Conservation (phyloP, 2,888 invertebrate genomes). For the Julus scanicus region DNA sequence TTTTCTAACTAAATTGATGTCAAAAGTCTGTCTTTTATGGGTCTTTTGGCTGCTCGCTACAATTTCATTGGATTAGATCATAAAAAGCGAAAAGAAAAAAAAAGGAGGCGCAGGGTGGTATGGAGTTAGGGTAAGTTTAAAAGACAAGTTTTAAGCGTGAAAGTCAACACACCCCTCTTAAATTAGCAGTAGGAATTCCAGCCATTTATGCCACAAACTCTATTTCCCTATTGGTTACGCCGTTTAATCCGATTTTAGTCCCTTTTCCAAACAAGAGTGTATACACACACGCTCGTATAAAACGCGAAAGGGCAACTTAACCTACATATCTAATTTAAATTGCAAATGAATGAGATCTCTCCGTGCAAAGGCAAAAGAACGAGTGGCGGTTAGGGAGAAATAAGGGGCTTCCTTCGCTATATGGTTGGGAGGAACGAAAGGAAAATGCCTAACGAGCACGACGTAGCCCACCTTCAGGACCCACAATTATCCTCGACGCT, state of each 20-base stretch:
- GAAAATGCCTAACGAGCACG: slow-evolving; percentile 34
- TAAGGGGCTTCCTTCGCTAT: not conserved
- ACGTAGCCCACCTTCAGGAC: slow-evolving; percentile 36
- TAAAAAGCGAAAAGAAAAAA: not conserved
- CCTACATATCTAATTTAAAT: slow-evolving; percentile 53
- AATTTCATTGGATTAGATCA: slow-evolving; percentile 1
- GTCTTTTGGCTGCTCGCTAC: slow-evolving; percentile 1
- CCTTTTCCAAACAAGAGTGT: slow-evolving; percentile 45
- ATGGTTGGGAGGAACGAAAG: not conserved
- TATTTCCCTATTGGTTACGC: slow-evolving; percentile 50
- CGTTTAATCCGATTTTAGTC: slow-evolving; percentile 54
- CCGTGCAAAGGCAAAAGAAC: slow-evolving; percentile 21
- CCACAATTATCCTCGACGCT: slow-evolving; percentile 27
- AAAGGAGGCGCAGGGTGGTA: slow-evolving; percentile 10
- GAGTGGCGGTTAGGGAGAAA: slow-evolving; percentile 15
- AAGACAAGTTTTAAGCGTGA: slow-evolving; percentile 20
- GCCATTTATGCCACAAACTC: slow-evolving; percentile 51
- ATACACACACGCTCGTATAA: slow-evolving; percentile 25
- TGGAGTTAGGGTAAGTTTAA: not conserved
- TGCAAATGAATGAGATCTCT: slow-evolving; percentile 52
- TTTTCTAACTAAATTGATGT: slow-evolving; percentile 15
- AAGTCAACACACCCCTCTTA: slow-evolving; percentile 49
- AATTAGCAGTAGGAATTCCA: slow-evolving; percentile 51
- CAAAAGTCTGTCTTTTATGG: slow-evolving; percentile 27
- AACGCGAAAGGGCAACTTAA: slow-evolving; percentile 44